phyloP scores from a whole-genome alignment of 2,888 invertebrate genomes.

The Melanostoma scalare region DNA sequence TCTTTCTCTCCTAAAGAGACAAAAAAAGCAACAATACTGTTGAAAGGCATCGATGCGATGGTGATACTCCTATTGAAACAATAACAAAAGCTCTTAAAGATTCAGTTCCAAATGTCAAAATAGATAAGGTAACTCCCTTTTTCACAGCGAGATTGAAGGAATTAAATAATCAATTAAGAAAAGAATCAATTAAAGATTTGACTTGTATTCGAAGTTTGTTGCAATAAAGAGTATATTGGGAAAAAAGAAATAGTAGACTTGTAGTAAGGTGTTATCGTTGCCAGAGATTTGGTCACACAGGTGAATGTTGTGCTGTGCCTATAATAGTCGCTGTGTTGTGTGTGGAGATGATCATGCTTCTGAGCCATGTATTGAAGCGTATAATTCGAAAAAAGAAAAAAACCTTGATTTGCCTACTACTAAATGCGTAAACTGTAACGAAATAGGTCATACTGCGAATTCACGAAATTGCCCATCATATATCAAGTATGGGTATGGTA shows the following conservation, averaged over 20 bases:
- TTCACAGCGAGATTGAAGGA: neutral
- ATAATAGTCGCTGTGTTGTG: neutral
- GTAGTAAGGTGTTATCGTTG: neutral
- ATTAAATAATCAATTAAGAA: too few relatives aligned
- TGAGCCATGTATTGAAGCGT: slow-evolving; percentile 5
- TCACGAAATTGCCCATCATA: slow-evolving; percentile 8
- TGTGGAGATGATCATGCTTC: slow-evolving; percentile 8
- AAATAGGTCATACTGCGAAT: slow-evolving; percentile 5
- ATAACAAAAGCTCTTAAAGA: neutral
- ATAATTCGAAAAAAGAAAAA: neutral
- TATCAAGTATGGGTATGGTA: too few relatives aligned
- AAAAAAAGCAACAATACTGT: neutral
- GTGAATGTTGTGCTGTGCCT: slow-evolving; percentile 13
- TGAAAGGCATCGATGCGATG: slow-evolving; percentile 18
- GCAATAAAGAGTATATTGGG: slow-evolving; percentile 14
- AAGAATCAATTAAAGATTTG: slow-evolving; percentile 10
- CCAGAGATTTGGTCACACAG: neutral
- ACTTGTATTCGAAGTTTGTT: neutral
- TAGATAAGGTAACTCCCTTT: neutral
- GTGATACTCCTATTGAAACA: slow-evolving; percentile 3
- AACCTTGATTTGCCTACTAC: neutral
- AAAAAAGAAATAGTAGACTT: neutral
- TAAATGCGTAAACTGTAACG: slow-evolving; percentile 4
- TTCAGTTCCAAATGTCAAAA: neutral
- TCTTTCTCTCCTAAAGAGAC: slow-evolving; percentile 17